Conservation (phyloP, 2,113 vertebrate genomes). For the Salvator merianae region DNA sequence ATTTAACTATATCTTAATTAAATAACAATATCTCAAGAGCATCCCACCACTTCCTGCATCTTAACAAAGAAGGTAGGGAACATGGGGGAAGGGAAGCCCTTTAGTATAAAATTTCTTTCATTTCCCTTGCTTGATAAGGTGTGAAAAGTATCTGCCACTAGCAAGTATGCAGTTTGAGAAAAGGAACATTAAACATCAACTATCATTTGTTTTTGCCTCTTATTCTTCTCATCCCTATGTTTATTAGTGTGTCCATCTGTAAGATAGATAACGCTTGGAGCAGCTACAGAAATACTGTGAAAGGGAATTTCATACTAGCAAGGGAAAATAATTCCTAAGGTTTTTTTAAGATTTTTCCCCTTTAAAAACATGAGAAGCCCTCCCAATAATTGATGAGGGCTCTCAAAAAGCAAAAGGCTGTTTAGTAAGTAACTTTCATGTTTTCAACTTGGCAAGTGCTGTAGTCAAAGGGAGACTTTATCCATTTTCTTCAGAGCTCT, state of each 20-base stretch:
- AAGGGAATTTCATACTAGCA: conserved; percentile 14
- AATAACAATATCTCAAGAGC: too few relatives aligned
- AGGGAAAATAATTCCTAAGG: conserved; percentile 60
- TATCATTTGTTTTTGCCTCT: background rate
- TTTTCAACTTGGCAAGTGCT: conserved; percentile 65
- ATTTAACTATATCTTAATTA: background rate
- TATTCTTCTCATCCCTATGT: conserved; percentile 25
- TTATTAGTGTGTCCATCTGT: conserved; percentile 41
- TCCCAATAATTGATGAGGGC: conserved; percentile 70
- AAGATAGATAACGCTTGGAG: conserved; percentile 46
- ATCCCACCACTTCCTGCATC: too few relatives aligned
- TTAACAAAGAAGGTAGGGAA: background rate
- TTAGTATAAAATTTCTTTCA: conserved; percentile 3
- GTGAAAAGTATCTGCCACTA: conserved; percentile 21
- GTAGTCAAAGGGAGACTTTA: conserved; percentile 66
- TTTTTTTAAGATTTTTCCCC: conserved; percentile 69
- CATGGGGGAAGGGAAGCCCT: too few relatives aligned
- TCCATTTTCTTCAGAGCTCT: conserved; percentile 59
- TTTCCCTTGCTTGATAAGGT: conserved; percentile 22
- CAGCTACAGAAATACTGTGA: conserved; percentile 35
- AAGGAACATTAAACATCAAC: conserved; percentile 21
- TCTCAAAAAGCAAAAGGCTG: conserved; percentile 67
- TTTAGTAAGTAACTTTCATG: conserved; percentile 67
- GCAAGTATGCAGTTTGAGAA: conserved; percentile 14
- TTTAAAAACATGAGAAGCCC: conserved; percentile 29